Percentiles rank a stretch among this genome's conserved stretches.
Evolutionary conservation across 2,888 invertebrate species (phyloP).

Genomic region (Tanypteryx hageni): DNA sequence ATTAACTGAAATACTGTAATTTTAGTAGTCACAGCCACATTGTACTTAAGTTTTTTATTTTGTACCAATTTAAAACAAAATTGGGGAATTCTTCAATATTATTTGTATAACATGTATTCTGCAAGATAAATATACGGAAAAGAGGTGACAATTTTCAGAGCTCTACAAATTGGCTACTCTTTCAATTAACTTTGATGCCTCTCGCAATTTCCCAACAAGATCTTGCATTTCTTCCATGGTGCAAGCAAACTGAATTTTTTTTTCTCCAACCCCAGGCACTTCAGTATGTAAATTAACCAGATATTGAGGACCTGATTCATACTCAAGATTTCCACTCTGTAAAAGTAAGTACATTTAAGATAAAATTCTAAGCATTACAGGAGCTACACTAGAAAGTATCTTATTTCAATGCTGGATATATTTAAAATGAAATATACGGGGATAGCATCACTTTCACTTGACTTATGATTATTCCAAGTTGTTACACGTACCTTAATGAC

Average conservation of each 20-base stretch:
- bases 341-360: neutral
- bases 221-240: slow-evolving; percentile 71
- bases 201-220: slow-evolving; percentile 73
- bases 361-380: no score
- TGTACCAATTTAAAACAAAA: no score
- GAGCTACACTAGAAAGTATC: no score
- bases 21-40: no score
- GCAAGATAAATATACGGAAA: neutral
- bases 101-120: neutral
- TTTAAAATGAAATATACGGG: no score
- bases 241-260: slow-evolving; percentile 67
- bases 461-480: no score
- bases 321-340: slow-evolving; percentile 52
- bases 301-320: slow-evolving; percentile 43
- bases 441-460: no score
- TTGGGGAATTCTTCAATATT: no score
- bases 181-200: slow-evolving; percentile 70
- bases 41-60: no score
- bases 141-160: neutral
- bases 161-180: slow-evolving; percentile 60
- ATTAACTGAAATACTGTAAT: no score
- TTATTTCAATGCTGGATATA: no score
- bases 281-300: slow-evolving; percentile 35
- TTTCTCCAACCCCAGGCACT: slow-evolving; percentile 47
- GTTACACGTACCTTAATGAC: slow-evolving; percentile 69